Base-by-base conservation (phyloP, 2,888 invertebrate genomes). In the Zelleria hepariella region DNA sequence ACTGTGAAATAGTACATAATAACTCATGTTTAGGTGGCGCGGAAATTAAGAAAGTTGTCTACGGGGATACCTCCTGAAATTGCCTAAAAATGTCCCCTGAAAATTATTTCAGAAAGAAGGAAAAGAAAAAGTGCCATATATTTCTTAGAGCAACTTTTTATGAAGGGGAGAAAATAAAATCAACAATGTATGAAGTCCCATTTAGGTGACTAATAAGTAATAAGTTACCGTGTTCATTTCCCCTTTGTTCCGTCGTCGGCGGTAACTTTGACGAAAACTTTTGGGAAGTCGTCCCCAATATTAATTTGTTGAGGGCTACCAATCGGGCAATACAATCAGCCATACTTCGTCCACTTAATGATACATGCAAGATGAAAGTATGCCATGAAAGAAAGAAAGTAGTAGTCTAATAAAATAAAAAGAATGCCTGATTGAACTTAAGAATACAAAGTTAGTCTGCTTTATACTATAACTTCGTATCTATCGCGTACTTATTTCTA, bases 181-280 rank as follows among this genome's bases (percentile, higher is more conserved):
- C 65, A 66, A 62, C 64, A 62, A 67, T 66, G 72, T 73, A 74
- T 68, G 66, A 63, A 57, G 55, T 26, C 60, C 66, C 69, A 70
- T 74, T 73, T 69, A 66, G 64, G 62, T 64, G 65, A 68, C 67
- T 73, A 71, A 73, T 72, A 70, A 71, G 66, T 73, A 71, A 73
- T 72, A 70, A 71, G 66, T 72, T 71, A 64, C 63, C 60, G 61
- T 65, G 66, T 65, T 66, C 63, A 66, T 66, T 68, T 63, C 63
- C 59, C 51, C 26, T 32, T 52, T 58, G 8, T 58, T 51, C 24
- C 58, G 25, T 21, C 24, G 48, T 5, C 26, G 59, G 57, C 59
- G 61, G 67, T 65, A 67, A 66, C 64, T 67, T 63, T 55, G 32
- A 47, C 67, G 74, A 68, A 70, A 69, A 65, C 62, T 67, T 71